Base-by-base conservation (phyloP, 2,888 invertebrate genomes). In the Perizoma affinitatum region DNA sequence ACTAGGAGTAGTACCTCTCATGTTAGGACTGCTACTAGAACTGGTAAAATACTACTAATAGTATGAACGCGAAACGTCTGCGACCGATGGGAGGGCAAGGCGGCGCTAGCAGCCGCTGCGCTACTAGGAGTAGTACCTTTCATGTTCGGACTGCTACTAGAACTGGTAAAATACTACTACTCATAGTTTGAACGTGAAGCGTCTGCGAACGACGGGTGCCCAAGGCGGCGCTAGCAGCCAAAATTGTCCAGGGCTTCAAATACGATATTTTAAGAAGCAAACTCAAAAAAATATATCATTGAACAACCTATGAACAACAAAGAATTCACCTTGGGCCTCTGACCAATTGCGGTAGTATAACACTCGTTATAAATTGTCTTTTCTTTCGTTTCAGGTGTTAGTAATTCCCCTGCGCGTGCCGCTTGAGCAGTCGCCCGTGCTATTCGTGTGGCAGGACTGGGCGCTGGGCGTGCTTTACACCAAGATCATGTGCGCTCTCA, bases 391-490 rank as follows among this genome's bases (percentile, higher is more conserved):
- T 0, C 77, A 91, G 92, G 92, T 97, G 0, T 85, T 97, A 22
- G 97, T 99, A 11, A 96, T 98, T 10, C 99, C 99, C 0, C 90
- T 99, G 33, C 93, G 99, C 7, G 98, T 99, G 34, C 97, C 98
- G 0, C 91, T 98, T 4, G 96, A 97, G 70, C 98, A 98, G 86
- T 97, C 98, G 6, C 99, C 97, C 0, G 96, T 97, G 40, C 91
- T 97, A 58, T 97, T 97, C 81, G 94, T 97, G 52, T 97, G 97
- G 97, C 97, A 99, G 74, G 98, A 99, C 89, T 99, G 99, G 99
- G 99, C 99, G 0, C 92, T 99, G 35, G 99, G 99, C 34, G 98
- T 99, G 8, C 93, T 99, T 0, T 99, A 99, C 84, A 98, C 98
- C 1, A 99, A 99, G 93, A 99, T 99, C 58, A 96, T 98, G 10